phyloP scores from a whole-genome alignment of 2,113 vertebrate genomes.

The Labeo catla region DNA sequence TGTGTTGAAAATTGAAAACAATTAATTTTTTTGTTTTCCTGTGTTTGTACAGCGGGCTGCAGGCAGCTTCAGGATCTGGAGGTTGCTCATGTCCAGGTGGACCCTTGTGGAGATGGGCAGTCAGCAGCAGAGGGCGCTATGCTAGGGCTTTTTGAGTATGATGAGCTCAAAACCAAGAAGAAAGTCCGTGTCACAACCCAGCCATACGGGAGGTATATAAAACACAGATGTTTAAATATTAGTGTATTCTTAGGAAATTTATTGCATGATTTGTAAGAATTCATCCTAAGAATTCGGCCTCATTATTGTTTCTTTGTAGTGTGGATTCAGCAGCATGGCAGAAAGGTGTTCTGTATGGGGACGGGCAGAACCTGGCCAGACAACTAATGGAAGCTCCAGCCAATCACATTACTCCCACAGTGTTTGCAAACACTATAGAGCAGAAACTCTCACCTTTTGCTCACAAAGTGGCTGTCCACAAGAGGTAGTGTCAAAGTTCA shows the following conservation, averaged over 20 bases:
- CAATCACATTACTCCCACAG: slow-evolving; percentile 89
- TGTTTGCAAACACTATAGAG: slow-evolving; percentile 86
- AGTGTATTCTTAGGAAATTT: neutral
- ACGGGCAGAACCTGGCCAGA: slow-evolving; percentile 93
- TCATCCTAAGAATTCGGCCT: neutral
- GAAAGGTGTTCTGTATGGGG: slow-evolving; percentile 85
- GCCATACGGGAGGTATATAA: slow-evolving; percentile 85
- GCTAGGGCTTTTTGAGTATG: slow-evolving; percentile 90
- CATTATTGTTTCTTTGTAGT: slow-evolving; percentile 66
- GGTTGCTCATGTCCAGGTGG: slow-evolving; percentile 86
- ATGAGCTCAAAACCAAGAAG: slow-evolving; percentile 91
- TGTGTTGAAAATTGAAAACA: neutral
- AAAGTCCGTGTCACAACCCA: slow-evolving; percentile 78
- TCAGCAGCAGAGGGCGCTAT: slow-evolving; percentile 91
- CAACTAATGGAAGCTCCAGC: slow-evolving; percentile 94
- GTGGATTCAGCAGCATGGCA: slow-evolving; percentile 81
- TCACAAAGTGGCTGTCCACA: slow-evolving; percentile 79
- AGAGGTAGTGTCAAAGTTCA: slow-evolving; percentile 76
- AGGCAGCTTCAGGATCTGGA: slow-evolving; percentile 89
- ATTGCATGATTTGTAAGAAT: slow-evolving; percentile 2
- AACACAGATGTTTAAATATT: neutral
- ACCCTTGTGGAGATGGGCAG: slow-evolving; percentile 91
- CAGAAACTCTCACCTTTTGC: slow-evolving; percentile 78
- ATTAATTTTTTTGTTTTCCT: neutral
- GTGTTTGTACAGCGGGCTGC: slow-evolving; percentile 81